Conservation (phyloP, 1,140 invertebrate species). For the Papilio xuthus region DNA sequence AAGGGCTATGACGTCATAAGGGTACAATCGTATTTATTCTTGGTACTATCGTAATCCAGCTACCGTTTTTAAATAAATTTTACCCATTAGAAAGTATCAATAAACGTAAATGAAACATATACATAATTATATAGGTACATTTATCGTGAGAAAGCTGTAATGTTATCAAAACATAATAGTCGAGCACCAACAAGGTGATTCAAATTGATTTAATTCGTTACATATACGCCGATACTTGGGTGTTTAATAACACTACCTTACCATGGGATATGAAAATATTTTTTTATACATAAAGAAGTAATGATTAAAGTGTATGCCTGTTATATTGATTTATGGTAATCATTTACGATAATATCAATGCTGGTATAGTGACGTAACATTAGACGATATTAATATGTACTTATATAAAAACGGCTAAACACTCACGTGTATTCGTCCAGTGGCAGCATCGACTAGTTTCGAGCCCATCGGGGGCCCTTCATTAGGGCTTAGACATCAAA, state of each 20-base stretch:
- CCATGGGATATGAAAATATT: constrained; percentile 2
- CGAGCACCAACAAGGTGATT: background rate
- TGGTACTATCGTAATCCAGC: no score
- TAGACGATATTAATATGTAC: background rate
- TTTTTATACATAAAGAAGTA: background rate
- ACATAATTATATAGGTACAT: constrained; percentile 20
- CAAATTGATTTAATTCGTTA: constrained; percentile 20
- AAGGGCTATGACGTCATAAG: background rate
- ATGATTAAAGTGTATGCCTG: background rate
- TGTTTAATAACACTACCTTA: background rate
- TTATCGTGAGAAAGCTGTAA: constrained; percentile 11
- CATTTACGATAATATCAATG: background rate
- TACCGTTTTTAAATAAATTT: no score
- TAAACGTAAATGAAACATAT: background rate
- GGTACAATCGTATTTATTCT: background rate
- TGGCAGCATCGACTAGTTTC: no score
- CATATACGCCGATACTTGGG: background rate
- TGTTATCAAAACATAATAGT: constrained; percentile 16
- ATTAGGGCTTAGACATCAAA: no score
- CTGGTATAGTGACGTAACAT: background rate
- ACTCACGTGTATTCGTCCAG: no score
- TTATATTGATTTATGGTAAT: constrained; percentile 1
- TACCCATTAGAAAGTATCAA: background rate
- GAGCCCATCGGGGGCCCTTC: no score
- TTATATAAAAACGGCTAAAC: no score